A percentile compares a stretch with the other conserved stretches of the same genome.
phyloP scores from a whole-genome alignment of 23 tunicate genomes.

The Halocynthia roretzi region DNA sequence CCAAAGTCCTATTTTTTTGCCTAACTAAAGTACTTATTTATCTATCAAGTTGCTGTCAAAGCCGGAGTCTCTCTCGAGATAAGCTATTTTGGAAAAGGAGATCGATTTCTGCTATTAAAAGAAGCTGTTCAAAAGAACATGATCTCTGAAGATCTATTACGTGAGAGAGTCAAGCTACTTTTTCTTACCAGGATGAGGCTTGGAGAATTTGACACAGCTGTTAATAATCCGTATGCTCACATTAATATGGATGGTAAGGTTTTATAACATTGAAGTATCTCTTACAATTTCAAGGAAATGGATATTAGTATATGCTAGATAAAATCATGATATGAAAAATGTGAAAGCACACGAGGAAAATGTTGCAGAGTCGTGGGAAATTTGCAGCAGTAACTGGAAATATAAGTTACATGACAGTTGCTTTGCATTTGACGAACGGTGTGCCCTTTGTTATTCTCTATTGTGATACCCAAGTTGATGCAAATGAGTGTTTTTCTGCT shows the following conservation, averaged over 20 bases:
- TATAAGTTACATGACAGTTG: too few species aligned
- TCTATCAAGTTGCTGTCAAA: conserved; percentile 24
- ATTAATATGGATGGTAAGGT: conserved; percentile 48
- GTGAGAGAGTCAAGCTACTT: conserved; percentile 43
- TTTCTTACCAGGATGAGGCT: conserved; percentile 61
- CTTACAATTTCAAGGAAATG: too few species aligned
- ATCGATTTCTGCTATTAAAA: conserved; percentile 45
- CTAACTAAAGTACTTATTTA: neutral
- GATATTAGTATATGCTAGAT: too few species aligned
- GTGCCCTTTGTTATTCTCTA: too few species aligned
- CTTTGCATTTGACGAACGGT: too few species aligned
- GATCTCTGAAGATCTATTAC: conserved; percentile 36
- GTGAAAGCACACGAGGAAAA: too few species aligned
- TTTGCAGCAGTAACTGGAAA: too few species aligned
- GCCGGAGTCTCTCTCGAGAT: conserved; percentile 85
- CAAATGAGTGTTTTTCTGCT: too few species aligned
- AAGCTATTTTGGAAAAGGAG: conserved; percentile 23
- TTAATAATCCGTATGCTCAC: conserved; percentile 41
- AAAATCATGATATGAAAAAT: too few species aligned
- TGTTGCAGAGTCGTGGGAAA: too few species aligned
- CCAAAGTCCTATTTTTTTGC: neutral
- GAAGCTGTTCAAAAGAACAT: conserved; percentile 33
- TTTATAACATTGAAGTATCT: neutral
- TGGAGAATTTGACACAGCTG: conserved; percentile 80
- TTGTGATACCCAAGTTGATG: too few species aligned